Evolutionary conservation across 2,797 vertebrate genomes (phyloP), one percentile per base, ranked within the genome.

Genomic region (Sebastes oblongus): DNA sequence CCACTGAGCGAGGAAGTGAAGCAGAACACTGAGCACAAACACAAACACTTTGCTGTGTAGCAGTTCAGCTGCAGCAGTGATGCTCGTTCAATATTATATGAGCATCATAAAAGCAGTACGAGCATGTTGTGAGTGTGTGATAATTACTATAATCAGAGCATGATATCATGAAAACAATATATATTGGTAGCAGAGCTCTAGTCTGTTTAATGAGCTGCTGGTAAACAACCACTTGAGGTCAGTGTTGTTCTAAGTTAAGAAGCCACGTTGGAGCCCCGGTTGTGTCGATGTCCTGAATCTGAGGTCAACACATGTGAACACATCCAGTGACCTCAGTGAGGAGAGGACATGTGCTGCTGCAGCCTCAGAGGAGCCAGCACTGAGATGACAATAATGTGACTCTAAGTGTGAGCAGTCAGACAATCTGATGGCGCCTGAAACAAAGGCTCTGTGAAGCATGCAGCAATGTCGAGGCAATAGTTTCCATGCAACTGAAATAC

Each of bases 221-320:
- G 22, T 7, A 46, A 42, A 24, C 46, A 27, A 24, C 93, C 92
- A 92, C 90, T 83, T 62, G 91, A 88, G 83, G 93, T 91, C 90
- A 92, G 89, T 92, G 81, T 92, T 92, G 93, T 29, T 84, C 81
- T 46, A 67, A 67, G 30, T 64, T 76, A 7, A 29, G 66, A 77
- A 77, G 71, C 24, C 20, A 0, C 0, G 6, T 30, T 18, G 34
- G 30, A 36, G 34, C 24, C 4, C 16, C 0, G 18, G 4, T n/a
- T 14, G 30, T 14, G 18, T 30, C 0, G 0, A 70, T 77, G 88
- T 91, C 89, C 88, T 88, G 72, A 88, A 85, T 70, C 55, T 52
- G 77, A 91, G 88, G 93, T 94, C 89, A 90, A 2, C 66, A 2
- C 56, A 32, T 24, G 55, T 1, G 0, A 84, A 74, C 50, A 46